These are phyloP conservation scores for Semnornis frantzii DNA, from an alignment of 2,113 vertebrate genomes.

Conservation along the genomic window DNA sequence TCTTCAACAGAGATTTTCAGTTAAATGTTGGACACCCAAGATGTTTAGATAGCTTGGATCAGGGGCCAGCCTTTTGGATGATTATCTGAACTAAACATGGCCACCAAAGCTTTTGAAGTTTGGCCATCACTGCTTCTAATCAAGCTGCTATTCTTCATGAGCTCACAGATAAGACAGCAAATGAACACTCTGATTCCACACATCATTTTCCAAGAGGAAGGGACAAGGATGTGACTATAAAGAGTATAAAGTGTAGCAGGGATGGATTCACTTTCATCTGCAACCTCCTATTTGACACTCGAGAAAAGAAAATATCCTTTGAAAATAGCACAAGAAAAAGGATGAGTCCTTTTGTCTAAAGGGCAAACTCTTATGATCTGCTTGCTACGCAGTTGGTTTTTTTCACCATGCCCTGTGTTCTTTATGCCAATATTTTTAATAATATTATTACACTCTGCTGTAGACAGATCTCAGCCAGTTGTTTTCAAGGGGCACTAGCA, in stretches of 20 bases:
- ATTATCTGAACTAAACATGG: slow-evolving; percentile 21
- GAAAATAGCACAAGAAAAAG: not conserved
- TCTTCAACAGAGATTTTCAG: slow-evolving; percentile 32
- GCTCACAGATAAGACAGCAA: slow-evolving; percentile 35
- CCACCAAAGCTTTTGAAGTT: slow-evolving; percentile 53
- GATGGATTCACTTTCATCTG: not conserved
- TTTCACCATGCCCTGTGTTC: slow-evolving; percentile 7
- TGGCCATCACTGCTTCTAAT: not conserved
- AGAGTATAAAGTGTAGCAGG: not conserved
- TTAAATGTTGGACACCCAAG: slow-evolving; percentile 36
- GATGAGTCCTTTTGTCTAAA: not conserved
- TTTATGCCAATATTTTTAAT: slow-evolving; percentile 50
- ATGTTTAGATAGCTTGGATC: slow-evolving; percentile 36
- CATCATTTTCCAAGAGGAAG: not conserved
- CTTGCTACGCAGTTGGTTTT: not conserved
- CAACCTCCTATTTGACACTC: not conserved
- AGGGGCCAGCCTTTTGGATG: slow-evolving; percentile 11
- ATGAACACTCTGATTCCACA: not conserved
- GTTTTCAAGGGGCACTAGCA: slow-evolving; percentile 41
- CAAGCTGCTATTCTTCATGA: slow-evolving; percentile 56
- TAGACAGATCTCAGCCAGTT: not conserved
- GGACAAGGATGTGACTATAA: not conserved
- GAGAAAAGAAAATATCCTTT: not conserved
- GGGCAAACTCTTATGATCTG: not conserved
- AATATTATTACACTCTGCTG: slow-evolving; percentile 51